Conservation (phyloP, 2,113 vertebrate genomes). For the Numida meleagris region DNA sequence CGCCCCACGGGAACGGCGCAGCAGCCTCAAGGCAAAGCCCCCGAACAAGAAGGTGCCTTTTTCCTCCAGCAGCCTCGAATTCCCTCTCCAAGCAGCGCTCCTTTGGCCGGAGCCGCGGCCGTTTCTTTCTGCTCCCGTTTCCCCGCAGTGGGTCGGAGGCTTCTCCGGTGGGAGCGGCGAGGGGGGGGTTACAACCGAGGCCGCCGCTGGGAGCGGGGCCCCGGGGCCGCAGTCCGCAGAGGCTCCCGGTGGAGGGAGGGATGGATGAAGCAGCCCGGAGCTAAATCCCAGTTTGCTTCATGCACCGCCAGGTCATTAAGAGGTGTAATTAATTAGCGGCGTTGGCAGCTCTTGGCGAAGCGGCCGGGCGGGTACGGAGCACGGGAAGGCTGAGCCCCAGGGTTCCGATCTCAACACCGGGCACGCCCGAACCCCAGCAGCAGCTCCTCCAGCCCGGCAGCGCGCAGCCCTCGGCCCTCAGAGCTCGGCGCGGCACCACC, state of each 20-base stretch:
- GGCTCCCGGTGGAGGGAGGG: not conserved
- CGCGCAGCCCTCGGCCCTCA: too few species aligned
- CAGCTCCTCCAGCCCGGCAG: too few species aligned
- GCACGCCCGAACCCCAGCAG: not conserved
- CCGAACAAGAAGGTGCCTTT: not conserved
- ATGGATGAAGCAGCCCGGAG: not conserved
- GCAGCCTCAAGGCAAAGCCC: not conserved
- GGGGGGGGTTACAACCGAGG: too few species aligned
- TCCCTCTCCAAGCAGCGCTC: too few species aligned
- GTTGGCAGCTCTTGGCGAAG: not conserved
- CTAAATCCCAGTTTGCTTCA: not conserved
- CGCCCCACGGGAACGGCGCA: not conserved
- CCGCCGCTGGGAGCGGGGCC: too few species aligned
- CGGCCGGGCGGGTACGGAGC: not conserved
- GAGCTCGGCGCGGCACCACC: too few species aligned
- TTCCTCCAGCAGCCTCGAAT: not conserved
- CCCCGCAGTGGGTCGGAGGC: too few species aligned
- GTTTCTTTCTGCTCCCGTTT: too few species aligned
- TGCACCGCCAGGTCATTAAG: not conserved
- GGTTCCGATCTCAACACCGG: accelerated
- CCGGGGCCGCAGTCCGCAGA: too few species aligned
- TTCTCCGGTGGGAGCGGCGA: too few species aligned
- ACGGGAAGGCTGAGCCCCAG: not conserved
- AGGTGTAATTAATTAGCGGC: slow-evolving; percentile 5
- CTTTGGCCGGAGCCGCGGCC: too few species aligned